Evolutionary conservation across 1,140 invertebrate species (phyloP), one percentile per base, ranked within the genome.

Genomic region (Pristionchus pacificus): DNA sequence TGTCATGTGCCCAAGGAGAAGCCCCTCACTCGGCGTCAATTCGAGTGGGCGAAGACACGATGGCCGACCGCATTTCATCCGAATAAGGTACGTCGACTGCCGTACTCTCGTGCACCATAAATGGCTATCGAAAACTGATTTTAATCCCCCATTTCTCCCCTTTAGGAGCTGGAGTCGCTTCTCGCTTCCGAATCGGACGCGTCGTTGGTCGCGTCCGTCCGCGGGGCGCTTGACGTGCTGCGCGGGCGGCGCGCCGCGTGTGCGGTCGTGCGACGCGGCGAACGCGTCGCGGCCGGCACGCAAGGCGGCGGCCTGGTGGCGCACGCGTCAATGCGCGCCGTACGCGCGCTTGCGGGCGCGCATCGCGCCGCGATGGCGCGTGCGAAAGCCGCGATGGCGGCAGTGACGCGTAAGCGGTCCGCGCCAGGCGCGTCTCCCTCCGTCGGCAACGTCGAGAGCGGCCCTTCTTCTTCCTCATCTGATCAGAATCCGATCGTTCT

Each of bases 61-160:
- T 66, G 65, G 65, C 32, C 65, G n/a, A 49, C 32, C 19, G 19
- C 30, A 14, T 66, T 66, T 27, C 65, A 66, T 55, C 65, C 65
- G 2, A 66, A 66, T 29, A 66, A 66, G 65, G 65, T 66, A 60
- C 6, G 29, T 27, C 14, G 24, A 24, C 55, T 27, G 14, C 38
- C 14, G 30, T 61, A 13, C 28, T 24, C 13, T 24, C n/a, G 28
- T 24, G 28, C 13, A 10, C 60, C 25, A 32, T 14, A 19, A 65
- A n/a, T n/a, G 62, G 65, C 58, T 24, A 55, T 64, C 15, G 65
- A 68, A 64, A 55, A 55, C 65, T 28, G 28, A 10, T 28, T 68
- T 13, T n/a, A 15, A 19, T 33, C n/a, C 14, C 13, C 59, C 59
- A 61, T 30, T 27, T 68, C 61, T 15, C 15, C 59, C n/a, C 15